Evolutionary conservation across 2,113 vertebrate species (phyloP).

Genomic region (Thalassarche chlororhynchos): DNA sequence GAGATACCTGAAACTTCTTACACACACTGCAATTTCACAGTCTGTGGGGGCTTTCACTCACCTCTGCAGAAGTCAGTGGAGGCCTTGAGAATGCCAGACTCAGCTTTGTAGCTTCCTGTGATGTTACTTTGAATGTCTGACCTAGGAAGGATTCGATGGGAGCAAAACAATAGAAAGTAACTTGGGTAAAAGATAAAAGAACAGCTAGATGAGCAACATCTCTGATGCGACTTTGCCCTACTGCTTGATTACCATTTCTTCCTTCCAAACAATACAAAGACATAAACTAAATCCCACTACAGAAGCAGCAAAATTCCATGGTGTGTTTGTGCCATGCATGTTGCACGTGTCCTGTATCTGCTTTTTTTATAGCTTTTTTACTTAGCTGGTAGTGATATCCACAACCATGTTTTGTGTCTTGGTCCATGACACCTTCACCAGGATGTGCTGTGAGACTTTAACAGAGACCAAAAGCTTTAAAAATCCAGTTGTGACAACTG

Average conservation of each 20-base stretch:
- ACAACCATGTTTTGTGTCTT: neutral
- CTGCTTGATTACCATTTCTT: neutral
- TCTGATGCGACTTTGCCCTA: neutral
- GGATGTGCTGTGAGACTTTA: neutral
- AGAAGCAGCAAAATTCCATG: neutral
- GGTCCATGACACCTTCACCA: neutral
- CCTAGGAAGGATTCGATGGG: conserved; percentile 44
- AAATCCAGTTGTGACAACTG: rapidly evolving
- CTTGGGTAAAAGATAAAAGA: neutral
- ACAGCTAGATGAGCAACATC: neutral
- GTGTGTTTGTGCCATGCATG: too few relatives aligned
- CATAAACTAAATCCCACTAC: neutral
- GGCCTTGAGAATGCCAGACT: conserved; percentile 84
- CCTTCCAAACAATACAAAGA: neutral
- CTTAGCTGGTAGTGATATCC: rapidly evolving
- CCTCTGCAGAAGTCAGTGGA: conserved; percentile 81
- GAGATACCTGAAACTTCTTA: neutral
- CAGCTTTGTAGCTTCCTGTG: conserved; percentile 89
- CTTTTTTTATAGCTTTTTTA: neutral
- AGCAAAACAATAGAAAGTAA: neutral
- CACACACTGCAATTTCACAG: neutral
- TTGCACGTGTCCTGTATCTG: rapidly evolving
- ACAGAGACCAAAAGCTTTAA: neutral
- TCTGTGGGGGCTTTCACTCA: conserved; percentile 21
- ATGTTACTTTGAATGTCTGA: conserved; percentile 79